Evolutionary conservation across 2,113 vertebrate genomes (phyloP).

Genomic region (Brienomyrus brachyistius): DNA sequence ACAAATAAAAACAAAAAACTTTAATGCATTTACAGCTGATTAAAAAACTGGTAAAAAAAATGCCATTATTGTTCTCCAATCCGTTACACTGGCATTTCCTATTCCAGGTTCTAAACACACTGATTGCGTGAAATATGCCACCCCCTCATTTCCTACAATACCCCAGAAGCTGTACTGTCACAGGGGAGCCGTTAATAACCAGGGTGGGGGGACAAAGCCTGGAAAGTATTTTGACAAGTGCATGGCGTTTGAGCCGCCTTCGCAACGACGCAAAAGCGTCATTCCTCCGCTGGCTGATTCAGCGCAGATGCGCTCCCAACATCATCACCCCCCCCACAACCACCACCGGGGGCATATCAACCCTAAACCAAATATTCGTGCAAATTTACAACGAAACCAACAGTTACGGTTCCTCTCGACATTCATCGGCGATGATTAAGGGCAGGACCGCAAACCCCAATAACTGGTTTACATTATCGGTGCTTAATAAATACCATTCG

Average conservation of each 20-base stretch:
- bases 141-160: conserved; percentile 31
- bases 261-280: conserved; percentile 25
- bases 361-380: conserved; percentile 17
- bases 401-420: background rate
- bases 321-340: background rate
- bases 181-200: conserved; percentile 36
- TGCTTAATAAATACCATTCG: background rate
- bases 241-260: conserved; percentile 58
- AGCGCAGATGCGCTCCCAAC: conserved; percentile 31
- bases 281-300: conserved; percentile 44
- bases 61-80: background rate
- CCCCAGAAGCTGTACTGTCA: conserved; percentile 32
- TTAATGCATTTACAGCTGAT: background rate
- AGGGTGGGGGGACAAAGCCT: conserved; percentile 24
- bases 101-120: background rate
- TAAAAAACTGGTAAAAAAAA: background rate
- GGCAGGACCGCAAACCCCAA: background rate
- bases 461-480: background rate
- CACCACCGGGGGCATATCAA: background rate
- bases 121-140: conserved; percentile 6
- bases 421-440: no score
- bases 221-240: conserved; percentile 72
- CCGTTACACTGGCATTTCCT: background rate
- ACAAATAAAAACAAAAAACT: background rate
- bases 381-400: background rate